A percentile compares a stretch with the other conserved stretches of the same genome.
phyloP scores from a whole-genome alignment of 1,140 invertebrate genomes.

The Lordiphosa mommai region DNA sequence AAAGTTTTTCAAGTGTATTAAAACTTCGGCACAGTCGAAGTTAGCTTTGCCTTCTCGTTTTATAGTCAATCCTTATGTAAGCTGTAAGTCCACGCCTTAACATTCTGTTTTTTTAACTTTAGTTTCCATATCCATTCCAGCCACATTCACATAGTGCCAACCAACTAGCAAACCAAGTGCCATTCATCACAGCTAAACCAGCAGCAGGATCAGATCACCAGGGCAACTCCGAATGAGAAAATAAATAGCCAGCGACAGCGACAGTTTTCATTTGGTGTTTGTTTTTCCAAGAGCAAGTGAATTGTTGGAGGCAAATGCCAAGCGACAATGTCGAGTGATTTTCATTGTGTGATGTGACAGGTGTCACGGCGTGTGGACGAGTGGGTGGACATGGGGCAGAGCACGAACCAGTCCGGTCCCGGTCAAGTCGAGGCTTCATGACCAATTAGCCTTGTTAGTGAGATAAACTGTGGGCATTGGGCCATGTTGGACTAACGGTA shows the following conservation, averaged over 20 bases:
- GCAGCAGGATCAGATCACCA: constrained; percentile 21
- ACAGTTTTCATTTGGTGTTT: constrained; percentile 16
- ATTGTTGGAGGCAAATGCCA: constrained; percentile 33
- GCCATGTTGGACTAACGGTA: constrained; percentile 55
- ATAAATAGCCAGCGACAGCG: constrained; percentile 54
- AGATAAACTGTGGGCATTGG: constrained; percentile 66
- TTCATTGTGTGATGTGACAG: constrained; percentile 76
- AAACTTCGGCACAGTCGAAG: no score
- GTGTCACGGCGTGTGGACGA: constrained; percentile 56
- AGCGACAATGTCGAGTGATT: constrained; percentile 71
- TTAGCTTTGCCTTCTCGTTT: no score
- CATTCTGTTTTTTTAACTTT: background rate
- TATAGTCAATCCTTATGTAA: no score
- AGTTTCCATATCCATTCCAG: background rate
- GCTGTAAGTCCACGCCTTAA: no score
- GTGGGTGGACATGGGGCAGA: constrained; percentile 29
- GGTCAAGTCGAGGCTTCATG: constrained; percentile 59
- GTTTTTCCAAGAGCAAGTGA: constrained; percentile 15
- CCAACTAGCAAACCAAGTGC: constrained; percentile 24
- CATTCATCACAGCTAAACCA: constrained; percentile 31
- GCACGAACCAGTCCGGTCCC: constrained; percentile 18
- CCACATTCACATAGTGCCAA: constrained; percentile 17
- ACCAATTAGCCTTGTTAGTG: constrained; percentile 77
- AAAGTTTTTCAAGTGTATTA: no score
- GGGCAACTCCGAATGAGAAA: constrained; percentile 38